Conservation (phyloP, 1,140 invertebrate genomes). For the Hycleus phaleratus region DNA sequence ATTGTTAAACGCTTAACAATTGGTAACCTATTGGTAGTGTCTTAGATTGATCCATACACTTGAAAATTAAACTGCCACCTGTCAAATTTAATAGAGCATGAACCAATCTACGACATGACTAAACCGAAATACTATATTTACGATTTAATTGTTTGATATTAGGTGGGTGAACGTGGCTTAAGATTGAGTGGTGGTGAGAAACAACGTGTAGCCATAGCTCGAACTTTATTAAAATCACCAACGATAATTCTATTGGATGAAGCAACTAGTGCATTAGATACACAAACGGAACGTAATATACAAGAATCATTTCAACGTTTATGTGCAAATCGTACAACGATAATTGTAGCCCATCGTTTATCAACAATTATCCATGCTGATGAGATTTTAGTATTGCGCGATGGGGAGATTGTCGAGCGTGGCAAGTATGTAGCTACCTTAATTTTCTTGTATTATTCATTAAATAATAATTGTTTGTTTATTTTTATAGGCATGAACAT, state of each 20-base stretch:
- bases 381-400: constrained; percentile 83
- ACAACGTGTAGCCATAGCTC: constrained; percentile 85
- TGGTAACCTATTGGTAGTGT: too few relatives aligned
- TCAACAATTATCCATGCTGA: constrained; percentile 92
- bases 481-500: constrained; percentile 60
- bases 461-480: neutral
- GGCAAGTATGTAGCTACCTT: constrained; percentile 57
- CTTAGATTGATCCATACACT: too few relatives aligned
- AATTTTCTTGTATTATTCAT: neutral
- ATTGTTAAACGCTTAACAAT: too few relatives aligned
- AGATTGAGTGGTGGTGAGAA: constrained; percentile 86
- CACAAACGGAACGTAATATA: constrained; percentile 75
- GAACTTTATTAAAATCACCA: constrained; percentile 84
- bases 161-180: constrained; percentile 73
- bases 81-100: too few relatives aligned
- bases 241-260: constrained; percentile 73
- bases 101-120: too few relatives aligned
- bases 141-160: neutral
- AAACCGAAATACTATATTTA: neutral
- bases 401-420: constrained; percentile 85
- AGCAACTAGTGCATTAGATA: constrained; percentile 78
- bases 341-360: constrained; percentile 87
- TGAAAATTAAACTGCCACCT: too few relatives aligned
- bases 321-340: constrained; percentile 78
- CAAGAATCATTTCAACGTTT: constrained; percentile 58